These are phyloP conservation scores for Terrapene triunguis DNA, from an alignment of 2,113 vertebrate species.

Conservation along the genomic window DNA sequence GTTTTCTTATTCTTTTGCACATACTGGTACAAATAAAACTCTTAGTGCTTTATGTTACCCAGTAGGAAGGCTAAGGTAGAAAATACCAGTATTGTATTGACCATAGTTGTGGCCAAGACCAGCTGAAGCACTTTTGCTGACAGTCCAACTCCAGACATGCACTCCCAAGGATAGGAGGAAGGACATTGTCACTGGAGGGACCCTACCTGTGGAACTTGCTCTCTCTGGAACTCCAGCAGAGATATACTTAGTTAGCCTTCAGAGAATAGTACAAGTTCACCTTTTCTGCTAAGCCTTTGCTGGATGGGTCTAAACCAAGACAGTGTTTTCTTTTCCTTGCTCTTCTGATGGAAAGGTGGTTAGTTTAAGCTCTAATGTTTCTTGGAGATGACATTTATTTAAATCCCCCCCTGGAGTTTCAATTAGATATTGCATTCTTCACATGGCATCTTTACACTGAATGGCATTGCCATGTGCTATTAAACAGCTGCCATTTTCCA, in stretches of 20 bases:
- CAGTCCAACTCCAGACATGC: not conserved
- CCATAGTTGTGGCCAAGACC: not conserved
- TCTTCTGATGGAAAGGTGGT: fast-evolving
- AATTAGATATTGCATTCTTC: fast-evolving
- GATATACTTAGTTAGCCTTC: fast-evolving
- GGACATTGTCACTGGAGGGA: not conserved
- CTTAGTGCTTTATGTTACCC: not conserved
- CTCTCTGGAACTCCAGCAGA: not conserved
- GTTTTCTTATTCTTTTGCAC: not conserved
- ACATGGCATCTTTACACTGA: fast-evolving
- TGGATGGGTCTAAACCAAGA: fast-evolving
- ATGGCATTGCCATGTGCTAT: fast-evolving
- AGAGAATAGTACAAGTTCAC: not conserved
- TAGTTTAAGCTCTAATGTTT: fast-evolving
- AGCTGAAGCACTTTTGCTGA: not conserved
- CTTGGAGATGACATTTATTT: not conserved
- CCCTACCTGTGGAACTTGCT: fast-evolving
- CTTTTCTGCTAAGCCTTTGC: fast-evolving
- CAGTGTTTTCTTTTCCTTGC: not conserved
- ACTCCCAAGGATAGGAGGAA: not conserved
- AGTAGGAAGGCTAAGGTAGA: not conserved
- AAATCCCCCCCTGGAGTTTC: fast-evolving
- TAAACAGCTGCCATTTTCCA: not conserved
- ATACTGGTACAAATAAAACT: not conserved
- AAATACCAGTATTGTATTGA: not conserved